These are phyloP conservation scores for Ctenomys sociabilis DNA, from an alignment of 2,113 vertebrate genomes.

Conservation along the genomic window DNA sequence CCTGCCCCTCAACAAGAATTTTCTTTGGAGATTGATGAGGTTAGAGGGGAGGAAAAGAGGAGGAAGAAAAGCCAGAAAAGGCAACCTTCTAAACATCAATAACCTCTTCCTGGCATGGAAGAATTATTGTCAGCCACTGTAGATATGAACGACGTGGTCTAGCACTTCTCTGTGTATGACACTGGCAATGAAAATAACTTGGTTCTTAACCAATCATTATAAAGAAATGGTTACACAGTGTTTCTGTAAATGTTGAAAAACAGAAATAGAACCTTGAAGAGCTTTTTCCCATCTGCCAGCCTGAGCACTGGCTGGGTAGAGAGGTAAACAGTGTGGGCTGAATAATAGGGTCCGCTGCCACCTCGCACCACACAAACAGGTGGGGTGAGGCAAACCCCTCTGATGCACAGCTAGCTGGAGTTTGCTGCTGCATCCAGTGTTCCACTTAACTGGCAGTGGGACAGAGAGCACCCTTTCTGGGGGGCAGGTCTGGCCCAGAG, in stretches of 20 bases:
- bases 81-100: background rate
- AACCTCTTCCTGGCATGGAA: background rate
- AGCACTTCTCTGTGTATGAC: slow-evolving; percentile 69
- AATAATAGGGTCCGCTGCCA: background rate
- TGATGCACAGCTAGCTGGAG: background rate
- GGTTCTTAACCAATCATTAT: slow-evolving; percentile 67
- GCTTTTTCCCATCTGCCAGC: slow-evolving; percentile 72
- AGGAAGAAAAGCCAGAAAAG: background rate
- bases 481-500: background rate
- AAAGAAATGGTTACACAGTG: slow-evolving; percentile 65
- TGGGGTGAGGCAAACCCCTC: rapidly evolving
- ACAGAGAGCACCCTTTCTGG: background rate
- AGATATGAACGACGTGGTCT: slow-evolving; percentile 66
- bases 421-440: background rate
- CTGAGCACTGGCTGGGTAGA: background rate
- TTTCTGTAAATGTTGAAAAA: slow-evolving; percentile 69
- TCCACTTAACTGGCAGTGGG: background rate
- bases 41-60: background rate
- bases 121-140: background rate
- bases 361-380: background rate
- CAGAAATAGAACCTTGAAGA: slow-evolving; percentile 73
- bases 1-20: background rate
- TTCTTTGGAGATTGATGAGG: background rate
- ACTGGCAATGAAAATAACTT: slow-evolving; percentile 63
- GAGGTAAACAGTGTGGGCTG: background rate